phyloP scores from a whole-genome alignment of 2,113 vertebrate genomes.

The Rhinogobius similis region DNA sequence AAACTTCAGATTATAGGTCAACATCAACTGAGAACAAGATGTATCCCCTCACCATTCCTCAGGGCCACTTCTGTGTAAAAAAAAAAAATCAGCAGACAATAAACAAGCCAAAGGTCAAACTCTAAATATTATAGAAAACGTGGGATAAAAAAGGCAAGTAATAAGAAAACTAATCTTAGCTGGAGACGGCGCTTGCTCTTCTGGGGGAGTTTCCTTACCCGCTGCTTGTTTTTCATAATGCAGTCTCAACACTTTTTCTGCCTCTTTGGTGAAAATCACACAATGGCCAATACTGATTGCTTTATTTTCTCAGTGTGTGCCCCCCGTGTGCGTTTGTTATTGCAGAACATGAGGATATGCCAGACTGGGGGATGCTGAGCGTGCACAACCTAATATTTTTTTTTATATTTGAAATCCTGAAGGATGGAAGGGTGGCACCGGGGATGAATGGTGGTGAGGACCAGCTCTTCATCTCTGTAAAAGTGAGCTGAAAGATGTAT shows the following conservation, averaged over 20 bases:
- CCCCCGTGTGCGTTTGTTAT: constrained; percentile 74
- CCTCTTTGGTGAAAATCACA: constrained; percentile 72
- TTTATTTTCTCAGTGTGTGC: constrained; percentile 76
- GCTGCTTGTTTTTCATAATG: constrained; percentile 78
- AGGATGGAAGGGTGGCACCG: constrained; percentile 34
- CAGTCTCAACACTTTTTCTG: constrained; percentile 78
- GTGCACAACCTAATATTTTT: constrained; percentile 67
- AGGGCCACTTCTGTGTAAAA: constrained; percentile 18
- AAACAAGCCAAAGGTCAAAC: constrained; percentile 58
- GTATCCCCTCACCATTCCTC: constrained; percentile 14
- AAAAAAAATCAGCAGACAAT: constrained; percentile 38
- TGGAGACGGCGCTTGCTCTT: constrained; percentile 56
- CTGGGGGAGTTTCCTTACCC: constrained; percentile 66
- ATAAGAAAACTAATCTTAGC: constrained; percentile 72
- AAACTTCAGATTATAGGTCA: not conserved
- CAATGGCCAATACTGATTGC: constrained; percentile 74
- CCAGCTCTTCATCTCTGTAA: constrained; percentile 37
- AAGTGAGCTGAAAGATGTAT: constrained; percentile 23
- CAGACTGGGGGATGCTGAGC: constrained; percentile 62
- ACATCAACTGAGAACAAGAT: constrained; percentile 23
- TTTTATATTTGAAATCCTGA: constrained; percentile 62
- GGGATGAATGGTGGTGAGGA: constrained; percentile 26
- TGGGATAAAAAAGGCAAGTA: constrained; percentile 56
- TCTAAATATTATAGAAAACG: constrained; percentile 52
- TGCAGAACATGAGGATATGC: constrained; percentile 71